Evolutionary conservation across 2,888 invertebrate species (phyloP).

Genomic region (Sialis fuliginosa): DNA sequence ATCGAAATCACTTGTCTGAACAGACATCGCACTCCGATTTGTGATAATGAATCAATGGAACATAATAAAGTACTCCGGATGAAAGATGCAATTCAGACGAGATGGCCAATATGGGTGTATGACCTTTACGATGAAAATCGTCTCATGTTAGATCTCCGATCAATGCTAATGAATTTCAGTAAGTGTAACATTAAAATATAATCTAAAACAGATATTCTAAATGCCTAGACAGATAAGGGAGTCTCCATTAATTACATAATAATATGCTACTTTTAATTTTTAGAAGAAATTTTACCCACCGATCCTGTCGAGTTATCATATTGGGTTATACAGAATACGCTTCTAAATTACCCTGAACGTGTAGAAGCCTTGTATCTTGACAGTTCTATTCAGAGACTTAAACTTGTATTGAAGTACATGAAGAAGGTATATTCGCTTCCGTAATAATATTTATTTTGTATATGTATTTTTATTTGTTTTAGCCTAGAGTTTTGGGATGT

Average conservation of each 20-base stretch:
- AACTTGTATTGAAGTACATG: conserved; percentile 33
- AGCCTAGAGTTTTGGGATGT: conserved; percentile 39
- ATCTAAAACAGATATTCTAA: conserved; percentile 10
- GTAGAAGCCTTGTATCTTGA: conserved; percentile 44
- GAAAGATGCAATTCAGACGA: conserved; percentile 32
- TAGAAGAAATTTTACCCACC: conserved; percentile 34
- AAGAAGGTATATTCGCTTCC: conserved; percentile 20
- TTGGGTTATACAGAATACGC: conserved; percentile 65
- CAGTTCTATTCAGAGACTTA: conserved; percentile 46
- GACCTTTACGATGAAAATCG: conserved; percentile 37
- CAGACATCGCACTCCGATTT: conserved; percentile 21
- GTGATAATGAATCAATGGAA: conserved; percentile 15
- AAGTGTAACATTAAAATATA: conserved; percentile 6
- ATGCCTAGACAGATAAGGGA: too few species aligned
- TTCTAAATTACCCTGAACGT: conserved; percentile 44
- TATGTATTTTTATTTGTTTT: conserved; percentile 8
- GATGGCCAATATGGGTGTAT: conserved; percentile 50
- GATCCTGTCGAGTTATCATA: conserved; percentile 56
- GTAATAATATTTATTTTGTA: not conserved
- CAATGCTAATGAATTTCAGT: conserved; percentile 10
- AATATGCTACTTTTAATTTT: conserved; percentile 1
- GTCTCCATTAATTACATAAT: too few species aligned
- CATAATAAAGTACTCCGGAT: conserved; percentile 20
- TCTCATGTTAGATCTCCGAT: conserved; percentile 24
- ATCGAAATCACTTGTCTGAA: conserved; percentile 28